Evolutionary conservation across 1,140 invertebrate genomes (phyloP), one percentile per base, ranked within the genome.

Genomic region (Elymnias hypermnestra): DNA sequence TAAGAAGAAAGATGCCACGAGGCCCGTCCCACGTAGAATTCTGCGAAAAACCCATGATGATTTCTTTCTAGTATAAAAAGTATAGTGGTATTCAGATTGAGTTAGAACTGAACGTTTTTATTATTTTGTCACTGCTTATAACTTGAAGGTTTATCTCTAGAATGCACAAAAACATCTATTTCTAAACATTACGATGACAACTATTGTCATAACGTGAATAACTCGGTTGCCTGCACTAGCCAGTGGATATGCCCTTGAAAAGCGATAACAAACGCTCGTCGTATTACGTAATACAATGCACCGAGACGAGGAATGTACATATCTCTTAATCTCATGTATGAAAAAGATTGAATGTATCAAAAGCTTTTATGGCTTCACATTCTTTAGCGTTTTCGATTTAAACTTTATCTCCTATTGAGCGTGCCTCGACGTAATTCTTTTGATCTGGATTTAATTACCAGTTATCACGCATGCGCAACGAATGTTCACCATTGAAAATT

Each of bases 221-320:
- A 63, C 45, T 49, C 14, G 47, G 50, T 53, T 58, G 62, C 57
- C 56, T 56, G 61, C 57, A 58, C 46, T n/a, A n/a, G n/a, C n/a
- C 38, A 31, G 17, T 19, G 53, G 37, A 50, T 33, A 44, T 61
- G 66, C 57, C 70, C 72, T 78, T 78, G 71, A 69, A 67, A 53
- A 46, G 47, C 64, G 69, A 72, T 75, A 75, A 72, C 49, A 38
- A 58, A 53, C 54, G 33, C 62, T 62, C 53, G 60, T 56, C 49
- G 58, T 59, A 36, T 72, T 72, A 66, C 53, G 60, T 69, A 69
- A 72, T 23, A 17, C 37, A 41, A 35, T 28, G 45, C 26, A 23
- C 45, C 37, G 15, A 41, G 22, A 49, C 38, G 38, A 40, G 38
- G 38, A 49, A 49, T 49, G 29, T 28, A 31, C 35, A 2, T 21